Evolutionary conservation across 2,797 vertebrate species (phyloP).

Genomic region (Amazona ochrocephala): DNA sequence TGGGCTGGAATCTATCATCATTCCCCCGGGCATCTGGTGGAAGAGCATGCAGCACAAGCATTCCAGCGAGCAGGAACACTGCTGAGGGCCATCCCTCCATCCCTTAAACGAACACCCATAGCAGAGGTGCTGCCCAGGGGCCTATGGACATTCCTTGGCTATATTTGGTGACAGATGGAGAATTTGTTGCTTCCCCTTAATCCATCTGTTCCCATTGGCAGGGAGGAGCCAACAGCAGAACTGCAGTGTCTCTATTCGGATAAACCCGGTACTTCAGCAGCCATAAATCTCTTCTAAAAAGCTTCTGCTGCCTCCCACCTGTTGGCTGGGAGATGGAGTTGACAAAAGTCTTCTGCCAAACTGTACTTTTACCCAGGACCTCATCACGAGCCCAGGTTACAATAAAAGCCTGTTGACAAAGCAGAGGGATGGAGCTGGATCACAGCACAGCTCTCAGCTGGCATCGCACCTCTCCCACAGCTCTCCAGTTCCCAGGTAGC

Average conservation of each 20-base stretch:
- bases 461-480: not conserved
- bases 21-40: not conserved
- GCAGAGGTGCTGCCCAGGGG: not conserved
- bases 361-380: constrained; percentile 34
- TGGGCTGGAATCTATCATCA: not conserved
- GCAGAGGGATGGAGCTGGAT: not conserved
- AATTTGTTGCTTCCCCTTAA: constrained; percentile 16
- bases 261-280: not conserved
- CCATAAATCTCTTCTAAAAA: constrained; percentile 25
- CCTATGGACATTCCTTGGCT: constrained; percentile 44
- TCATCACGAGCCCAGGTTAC: not conserved
- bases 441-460: not conserved
- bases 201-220: not conserved
- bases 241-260: not conserved
- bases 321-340: not conserved
- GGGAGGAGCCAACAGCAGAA: not conserved
- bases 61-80: not conserved
- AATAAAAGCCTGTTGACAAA: not conserved
- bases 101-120: not conserved
- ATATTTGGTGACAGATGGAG: constrained; percentile 40
- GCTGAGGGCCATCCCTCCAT: not conserved
- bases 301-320: constrained; percentile 65
- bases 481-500: not conserved
- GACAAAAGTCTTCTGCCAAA: constrained; percentile 12
- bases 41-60: not conserved